Conservation (phyloP, 2,888 invertebrate species). For the Hemithea aestivaria region DNA sequence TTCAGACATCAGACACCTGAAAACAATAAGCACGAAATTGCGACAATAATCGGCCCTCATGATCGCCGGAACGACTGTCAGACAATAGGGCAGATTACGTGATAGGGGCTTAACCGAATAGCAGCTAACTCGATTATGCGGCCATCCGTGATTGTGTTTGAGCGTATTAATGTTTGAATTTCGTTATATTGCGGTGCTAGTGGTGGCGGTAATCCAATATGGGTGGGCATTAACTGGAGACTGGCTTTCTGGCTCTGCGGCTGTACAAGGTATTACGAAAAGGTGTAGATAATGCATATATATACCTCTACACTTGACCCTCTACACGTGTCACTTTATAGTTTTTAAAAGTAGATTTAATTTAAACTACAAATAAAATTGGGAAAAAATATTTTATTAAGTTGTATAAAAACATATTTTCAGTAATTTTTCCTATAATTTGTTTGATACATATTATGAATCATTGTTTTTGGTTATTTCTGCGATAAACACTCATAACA, state of each 20-base stretch:
- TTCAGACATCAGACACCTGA: slow-evolving; percentile 62
- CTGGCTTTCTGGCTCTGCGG: slow-evolving; percentile 29
- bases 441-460: no score
- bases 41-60: slow-evolving; percentile 75
- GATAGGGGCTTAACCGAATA: slow-evolving; percentile 76
- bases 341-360: no score
- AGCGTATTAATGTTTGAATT: slow-evolving; percentile 78
- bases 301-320: no score
- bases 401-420: no score
- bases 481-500: no score
- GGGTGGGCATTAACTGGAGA: slow-evolving; percentile 57
- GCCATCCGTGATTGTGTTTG: slow-evolving; percentile 77
- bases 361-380: no score
- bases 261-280: no score
- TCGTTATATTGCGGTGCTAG: slow-evolving; percentile 73
- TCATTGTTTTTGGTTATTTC: no score
- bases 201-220: slow-evolving; percentile 67
- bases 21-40: slow-evolving; percentile 75
- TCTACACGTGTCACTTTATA: no score
- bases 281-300: no score
- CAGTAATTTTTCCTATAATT: no score
- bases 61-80: slow-evolving; percentile 60
- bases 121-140: slow-evolving; percentile 77
- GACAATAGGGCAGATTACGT: slow-evolving; percentile 75
- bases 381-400: no score